Evolutionary conservation across 2,888 invertebrate species (phyloP).

Genomic region (Cephus nigrinus): DNA sequence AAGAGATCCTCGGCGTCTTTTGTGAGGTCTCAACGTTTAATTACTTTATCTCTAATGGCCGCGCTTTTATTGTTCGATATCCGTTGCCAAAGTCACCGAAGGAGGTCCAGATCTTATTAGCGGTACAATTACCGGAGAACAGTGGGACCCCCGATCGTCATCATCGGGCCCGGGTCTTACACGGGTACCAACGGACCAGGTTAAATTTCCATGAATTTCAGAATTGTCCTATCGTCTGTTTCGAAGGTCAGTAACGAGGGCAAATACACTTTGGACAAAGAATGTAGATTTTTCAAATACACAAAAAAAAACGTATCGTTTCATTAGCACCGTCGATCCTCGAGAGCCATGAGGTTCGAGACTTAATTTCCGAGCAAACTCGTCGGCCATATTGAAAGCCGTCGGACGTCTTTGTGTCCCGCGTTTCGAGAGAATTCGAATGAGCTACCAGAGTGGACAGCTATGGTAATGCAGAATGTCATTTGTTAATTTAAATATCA

Average conservation of each 20-base stretch:
- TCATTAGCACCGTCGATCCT: neutral
- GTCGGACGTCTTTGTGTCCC: neutral
- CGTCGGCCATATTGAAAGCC: neutral
- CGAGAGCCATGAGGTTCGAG: neutral
- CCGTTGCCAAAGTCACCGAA: slow-evolving; percentile 16
- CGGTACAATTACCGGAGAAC: neutral
- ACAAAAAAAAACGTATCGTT: neutral
- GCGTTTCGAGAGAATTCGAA: slow-evolving; percentile 41
- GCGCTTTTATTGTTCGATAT: slow-evolving; percentile 17
- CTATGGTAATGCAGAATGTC: slow-evolving; percentile 60
- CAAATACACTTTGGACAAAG: neutral
- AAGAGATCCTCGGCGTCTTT: slow-evolving; percentile 19
- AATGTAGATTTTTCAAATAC: neutral
- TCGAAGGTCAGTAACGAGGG: neutral
- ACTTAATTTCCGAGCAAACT: neutral
- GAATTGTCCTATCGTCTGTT: neutral
- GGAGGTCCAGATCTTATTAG: slow-evolving; percentile 27
- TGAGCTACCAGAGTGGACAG: slow-evolving; percentile 47
- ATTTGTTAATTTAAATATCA: slow-evolving; percentile 63
- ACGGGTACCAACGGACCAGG: neutral
- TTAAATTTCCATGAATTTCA: neutral
- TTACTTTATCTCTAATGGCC: slow-evolving; percentile 34
- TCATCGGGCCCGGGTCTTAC: neutral
- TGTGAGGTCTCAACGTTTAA: slow-evolving; percentile 26
- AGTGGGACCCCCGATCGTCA: neutral